Conservation (phyloP, 2,888 invertebrate genomes). For the Epinotia ramella region DNA sequence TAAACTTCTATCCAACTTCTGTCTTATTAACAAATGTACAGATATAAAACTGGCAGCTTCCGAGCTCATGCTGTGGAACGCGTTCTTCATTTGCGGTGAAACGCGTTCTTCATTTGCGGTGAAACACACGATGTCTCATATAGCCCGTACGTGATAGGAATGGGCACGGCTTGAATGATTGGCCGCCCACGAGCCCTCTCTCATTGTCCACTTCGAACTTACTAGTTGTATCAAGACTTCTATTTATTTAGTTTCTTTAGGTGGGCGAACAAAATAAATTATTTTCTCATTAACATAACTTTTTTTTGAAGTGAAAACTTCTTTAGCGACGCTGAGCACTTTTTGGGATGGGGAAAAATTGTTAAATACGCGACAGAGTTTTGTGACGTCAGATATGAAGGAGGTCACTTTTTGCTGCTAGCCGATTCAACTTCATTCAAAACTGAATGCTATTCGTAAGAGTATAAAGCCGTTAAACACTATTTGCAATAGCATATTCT, state of each 20-base stretch:
- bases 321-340: too few species aligned
- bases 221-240: constrained; percentile 34
- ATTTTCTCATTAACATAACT: too few species aligned
- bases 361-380: too few species aligned
- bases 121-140: constrained; percentile 70
- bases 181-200: constrained; percentile 48
- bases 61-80: constrained; percentile 44
- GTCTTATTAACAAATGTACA: constrained; percentile 58
- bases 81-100: constrained; percentile 68
- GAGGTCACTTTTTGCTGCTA: too few species aligned
- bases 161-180: constrained; percentile 49
- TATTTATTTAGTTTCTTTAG: constrained; percentile 19
- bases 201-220: constrained; percentile 54
- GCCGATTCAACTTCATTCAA: too few species aligned
- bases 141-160: constrained; percentile 71
- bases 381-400: too few species aligned
- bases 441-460: too few species aligned
- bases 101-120: constrained; percentile 68
- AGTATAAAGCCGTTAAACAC: too few species aligned
- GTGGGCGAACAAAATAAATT: too few species aligned
- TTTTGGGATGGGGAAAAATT: too few species aligned
- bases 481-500: too few species aligned
- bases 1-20: constrained; percentile 56
- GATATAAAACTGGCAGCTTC: constrained; percentile 55
- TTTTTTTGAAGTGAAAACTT: too few species aligned